Base-by-base conservation (phyloP, 1,140 invertebrate genomes). In the Zaprionus davidi region DNA sequence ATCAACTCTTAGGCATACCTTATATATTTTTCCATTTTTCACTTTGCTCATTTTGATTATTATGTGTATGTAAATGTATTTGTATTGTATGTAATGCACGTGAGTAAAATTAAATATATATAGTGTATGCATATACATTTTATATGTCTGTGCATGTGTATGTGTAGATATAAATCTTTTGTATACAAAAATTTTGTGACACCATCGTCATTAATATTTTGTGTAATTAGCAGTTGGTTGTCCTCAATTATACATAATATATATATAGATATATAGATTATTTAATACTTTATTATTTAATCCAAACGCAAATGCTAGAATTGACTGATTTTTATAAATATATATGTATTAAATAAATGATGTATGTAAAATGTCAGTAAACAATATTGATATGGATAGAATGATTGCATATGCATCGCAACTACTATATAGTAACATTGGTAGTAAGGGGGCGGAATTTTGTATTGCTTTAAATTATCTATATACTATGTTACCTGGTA, bases 241-340 rank as follows among this genome's bases (percentile, higher is more conserved):
- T 31, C 28, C 28, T 31, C 28, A 9, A 31, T 9, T 31, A 31
- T 38, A 79, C 71, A 77, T 73, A 68, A 66, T 71, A 79, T 67
- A 79, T 24, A 64, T 31, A 44, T 49, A 20, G 31, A 41, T 44
- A 44, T 38, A 46, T 44, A 60, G 24, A 62, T 46, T 20, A 22
- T 51, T 34, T 22, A 31, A 73, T 68, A 57, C 64, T 17, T 9
- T 44, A 17, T 44, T 44, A 44, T 44, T 41, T 82, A 90, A 81
- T 81, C 46, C 53, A 90, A 73, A 63, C 55, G 34, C 31, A 74
- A 75, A 73, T 36, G 46, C 56, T 72, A 78, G 71, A 84, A 84
- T 77, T 69, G 84, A 88, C 84, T 88, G 84, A 88, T 81, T 90
- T 85, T 86, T 65, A 77, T 51, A 36, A 20, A 59, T 66, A 57